phyloP scores from a whole-genome alignment of 2,113 vertebrate species.

The Eublepharis macularius region DNA sequence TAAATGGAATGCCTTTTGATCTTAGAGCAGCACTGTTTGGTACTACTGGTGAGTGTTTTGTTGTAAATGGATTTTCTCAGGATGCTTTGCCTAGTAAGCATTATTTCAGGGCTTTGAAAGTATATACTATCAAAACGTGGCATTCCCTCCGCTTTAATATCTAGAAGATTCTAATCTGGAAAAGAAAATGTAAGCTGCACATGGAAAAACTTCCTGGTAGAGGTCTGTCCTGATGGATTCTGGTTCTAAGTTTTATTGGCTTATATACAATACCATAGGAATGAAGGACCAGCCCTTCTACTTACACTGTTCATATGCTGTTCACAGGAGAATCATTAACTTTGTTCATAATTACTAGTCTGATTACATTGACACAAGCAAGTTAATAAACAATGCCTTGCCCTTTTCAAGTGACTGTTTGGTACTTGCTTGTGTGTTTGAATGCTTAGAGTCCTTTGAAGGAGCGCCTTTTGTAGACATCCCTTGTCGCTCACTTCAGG shows the following conservation, averaged over 20 bases:
- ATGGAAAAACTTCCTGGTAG: background rate
- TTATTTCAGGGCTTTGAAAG: slow-evolving; percentile 23
- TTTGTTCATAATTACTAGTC: slow-evolving; percentile 41
- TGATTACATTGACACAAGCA: slow-evolving; percentile 14
- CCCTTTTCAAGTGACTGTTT: slow-evolving; percentile 28
- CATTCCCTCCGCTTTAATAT: background rate
- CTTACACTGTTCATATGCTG: slow-evolving; percentile 33
- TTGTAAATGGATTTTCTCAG: background rate
- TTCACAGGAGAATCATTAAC: slow-evolving; percentile 61
- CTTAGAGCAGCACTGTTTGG: too few species aligned
- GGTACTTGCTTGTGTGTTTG: background rate
- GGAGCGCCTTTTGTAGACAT: background rate
- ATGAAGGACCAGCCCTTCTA: slow-evolving; percentile 57
- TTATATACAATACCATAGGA: slow-evolving; percentile 2
- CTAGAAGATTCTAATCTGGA: background rate
- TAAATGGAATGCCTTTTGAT: too few species aligned
- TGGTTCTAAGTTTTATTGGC: background rate
- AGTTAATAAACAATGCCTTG: slow-evolving; percentile 34
- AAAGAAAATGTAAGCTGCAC: background rate
- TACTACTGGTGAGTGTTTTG: too few species aligned
- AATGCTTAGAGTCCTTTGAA: slow-evolving; percentile 17
- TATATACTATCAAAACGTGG: background rate
- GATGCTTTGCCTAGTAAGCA: slow-evolving; percentile 10
- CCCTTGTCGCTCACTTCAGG: background rate
- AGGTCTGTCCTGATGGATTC: slow-evolving; percentile 1